Percentiles rank a stretch among this genome's conserved stretches.
phyloP scores from a whole-genome alignment of 2,888 invertebrate genomes.

The Athalia cordata region DNA sequence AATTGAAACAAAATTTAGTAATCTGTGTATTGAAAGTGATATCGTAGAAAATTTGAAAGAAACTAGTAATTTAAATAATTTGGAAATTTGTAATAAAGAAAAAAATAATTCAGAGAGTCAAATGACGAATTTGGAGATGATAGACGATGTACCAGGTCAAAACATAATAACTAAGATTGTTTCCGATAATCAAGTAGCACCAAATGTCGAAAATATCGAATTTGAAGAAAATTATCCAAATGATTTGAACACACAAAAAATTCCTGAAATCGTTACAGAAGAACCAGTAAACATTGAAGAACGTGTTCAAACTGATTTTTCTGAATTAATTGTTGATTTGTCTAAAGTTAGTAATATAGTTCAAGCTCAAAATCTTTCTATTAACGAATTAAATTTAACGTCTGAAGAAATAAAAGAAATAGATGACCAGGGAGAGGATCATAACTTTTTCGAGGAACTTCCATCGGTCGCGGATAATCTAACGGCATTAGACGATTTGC shows the following conservation, averaged over 20 bases:
- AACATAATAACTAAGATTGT: neutral
- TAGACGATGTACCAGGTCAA: neutral
- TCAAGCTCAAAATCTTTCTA: neutral
- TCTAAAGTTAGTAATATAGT: conserved; percentile 8
- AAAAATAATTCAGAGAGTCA: conserved; percentile 7
- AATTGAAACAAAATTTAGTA: conserved; percentile 1
- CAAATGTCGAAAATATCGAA: neutral
- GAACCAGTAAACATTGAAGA: neutral
- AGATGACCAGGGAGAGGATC: conserved; percentile 23
- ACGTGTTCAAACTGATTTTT: conserved; percentile 12
- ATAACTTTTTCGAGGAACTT: conserved; percentile 28
- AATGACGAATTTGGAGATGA: conserved; percentile 5
- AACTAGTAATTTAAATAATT: conserved; percentile 20
- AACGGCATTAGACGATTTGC: neutral
- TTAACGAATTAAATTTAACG: neutral
- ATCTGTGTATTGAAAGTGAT: neutral
- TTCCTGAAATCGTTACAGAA: conserved; percentile 8
- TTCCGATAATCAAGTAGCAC: neutral
- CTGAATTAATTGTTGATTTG: neutral
- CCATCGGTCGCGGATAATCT: conserved; percentile 23
- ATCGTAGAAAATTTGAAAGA: conserved; percentile 4
- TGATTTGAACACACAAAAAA: neutral
- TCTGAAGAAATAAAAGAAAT: neutral
- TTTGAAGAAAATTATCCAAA: neutral
- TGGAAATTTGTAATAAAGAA: conserved; percentile 6